These are phyloP conservation scores for Loripinus fragilis DNA, from an alignment of 2,888 invertebrate species.

Conservation along the genomic window DNA sequence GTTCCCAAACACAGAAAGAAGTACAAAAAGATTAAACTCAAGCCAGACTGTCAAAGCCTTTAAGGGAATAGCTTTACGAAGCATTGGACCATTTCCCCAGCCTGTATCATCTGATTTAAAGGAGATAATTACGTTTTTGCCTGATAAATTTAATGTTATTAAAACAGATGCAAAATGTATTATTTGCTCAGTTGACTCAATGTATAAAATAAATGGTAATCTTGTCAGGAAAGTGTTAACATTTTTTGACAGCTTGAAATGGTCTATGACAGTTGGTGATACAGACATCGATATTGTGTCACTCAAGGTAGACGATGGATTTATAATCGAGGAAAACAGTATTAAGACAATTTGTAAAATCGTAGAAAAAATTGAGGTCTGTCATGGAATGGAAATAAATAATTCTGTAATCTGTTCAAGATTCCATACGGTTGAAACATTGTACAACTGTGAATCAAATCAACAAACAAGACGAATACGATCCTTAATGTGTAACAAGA, in stretches of 20 bases:
- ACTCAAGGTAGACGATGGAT: not conserved
- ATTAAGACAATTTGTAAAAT: conserved; percentile 3
- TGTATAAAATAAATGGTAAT: conserved; percentile 5
- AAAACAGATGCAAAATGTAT: not conserved
- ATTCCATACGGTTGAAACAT: too few species aligned
- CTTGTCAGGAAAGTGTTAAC: not conserved
- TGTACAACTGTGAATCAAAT: too few species aligned
- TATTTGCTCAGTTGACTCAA: not conserved
- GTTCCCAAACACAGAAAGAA: conserved; percentile 2
- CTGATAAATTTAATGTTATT: not conserved
- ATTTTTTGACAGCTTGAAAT: conserved; percentile 11
- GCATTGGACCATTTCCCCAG: too few species aligned
- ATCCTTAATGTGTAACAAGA: too few species aligned
- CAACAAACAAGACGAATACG: too few species aligned
- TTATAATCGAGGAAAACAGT: not conserved
- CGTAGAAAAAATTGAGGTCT: conserved; percentile 15
- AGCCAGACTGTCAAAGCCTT: not conserved
- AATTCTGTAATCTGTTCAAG: too few species aligned
- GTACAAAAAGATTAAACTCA: not conserved
- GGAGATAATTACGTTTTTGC: too few species aligned
- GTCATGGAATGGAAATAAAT: too few species aligned
- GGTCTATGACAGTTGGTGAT: conserved; percentile 22
- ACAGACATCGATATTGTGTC: conserved; percentile 3
- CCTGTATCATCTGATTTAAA: too few species aligned
- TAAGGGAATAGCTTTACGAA: too few species aligned